Evolutionary conservation across 2,797 vertebrate species (phyloP).

Genomic region (Bradypodion pumilum): DNA sequence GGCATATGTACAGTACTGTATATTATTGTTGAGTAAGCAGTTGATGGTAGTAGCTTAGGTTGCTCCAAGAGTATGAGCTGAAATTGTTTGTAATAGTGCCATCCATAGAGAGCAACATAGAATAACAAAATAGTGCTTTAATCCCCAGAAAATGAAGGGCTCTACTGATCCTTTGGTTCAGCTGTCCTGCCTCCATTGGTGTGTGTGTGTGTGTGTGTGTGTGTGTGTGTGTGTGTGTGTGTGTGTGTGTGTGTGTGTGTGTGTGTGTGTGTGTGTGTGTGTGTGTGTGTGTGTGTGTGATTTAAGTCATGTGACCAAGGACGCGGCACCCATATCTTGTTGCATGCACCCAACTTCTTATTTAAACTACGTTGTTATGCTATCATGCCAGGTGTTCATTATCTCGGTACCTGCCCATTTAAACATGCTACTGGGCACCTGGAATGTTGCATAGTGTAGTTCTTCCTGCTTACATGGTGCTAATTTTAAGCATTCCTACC

Average conservation of each 20-base stretch:
- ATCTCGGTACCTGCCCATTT: not conserved
- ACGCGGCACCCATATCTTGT: not conserved
- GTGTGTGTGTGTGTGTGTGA: too few relatives aligned
- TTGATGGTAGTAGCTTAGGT: not conserved
- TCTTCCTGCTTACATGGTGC: not conserved
- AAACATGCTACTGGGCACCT: not conserved
- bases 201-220: too few relatives aligned
- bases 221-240: too few relatives aligned
- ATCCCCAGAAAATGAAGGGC: not conserved
- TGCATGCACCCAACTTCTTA: not conserved
- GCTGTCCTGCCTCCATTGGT: not conserved
- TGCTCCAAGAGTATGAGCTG: not conserved
- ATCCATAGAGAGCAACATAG: not conserved
- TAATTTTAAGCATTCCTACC: not conserved
- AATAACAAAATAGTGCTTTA: not conserved
- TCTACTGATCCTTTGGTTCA: not conserved
- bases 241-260: too few relatives aligned
- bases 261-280: too few relatives aligned
- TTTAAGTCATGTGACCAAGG: not conserved
- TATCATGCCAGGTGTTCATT: not conserved
- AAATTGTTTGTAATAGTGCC: not conserved
- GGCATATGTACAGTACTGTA: not conserved
- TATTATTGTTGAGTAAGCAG: slow-evolving; percentile 15
- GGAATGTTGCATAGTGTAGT: not conserved
- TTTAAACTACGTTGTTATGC: not conserved